Evolutionary conservation across 2,888 invertebrate species (phyloP), one percentile per base, ranked within the genome.

Genomic region (Hirtodrosophila confusa): DNA sequence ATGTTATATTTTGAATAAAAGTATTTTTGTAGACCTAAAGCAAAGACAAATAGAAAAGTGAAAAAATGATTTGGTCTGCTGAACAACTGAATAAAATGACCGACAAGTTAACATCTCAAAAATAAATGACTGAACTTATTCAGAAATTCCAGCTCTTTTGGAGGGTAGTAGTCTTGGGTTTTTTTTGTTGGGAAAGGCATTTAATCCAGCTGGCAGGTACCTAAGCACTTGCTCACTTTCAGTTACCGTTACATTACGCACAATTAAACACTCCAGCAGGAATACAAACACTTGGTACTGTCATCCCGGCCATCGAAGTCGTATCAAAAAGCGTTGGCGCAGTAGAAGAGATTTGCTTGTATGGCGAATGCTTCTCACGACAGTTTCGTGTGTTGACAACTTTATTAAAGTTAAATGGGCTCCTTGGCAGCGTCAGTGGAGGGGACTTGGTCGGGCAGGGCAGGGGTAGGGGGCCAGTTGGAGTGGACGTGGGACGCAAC

Each of bases 311-410:
- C 33, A 31, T 43, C 45, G 33, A 24, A 35, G 29, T 48, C 11
- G 24, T 37, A 43, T 27, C 33, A 5, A 47, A 39, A 41, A 33
- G 47, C 56, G 67, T 44, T 67, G 49, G 58, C 53, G 66, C 61
- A 0, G 27, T 24, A 23, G 43, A 29, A 66, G 41, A 62, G 62
- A 75, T 27, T 27, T 17, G 2, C 17, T 17, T 27, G 27, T 55
- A 58, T 45, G 49, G 72, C 56, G 64, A 76, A 65, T 60, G 77
- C 65, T 82, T 82, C 84, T 72, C 86, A 86, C 80, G 80, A 77
- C 86, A 53, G 24, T 56, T 74, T 56, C 65, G 75, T 83, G 80
- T 83, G 84, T 80, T 82, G 82, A 82, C 82, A 82, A 80, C 82
- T 82, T 86, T 86, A 86, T 82, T 83, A 70, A 83, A 75, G 17